These are phyloP conservation scores for Atherinomorus stipes DNA, from an alignment of 2,113 vertebrate species.

Conservation along the genomic window DNA sequence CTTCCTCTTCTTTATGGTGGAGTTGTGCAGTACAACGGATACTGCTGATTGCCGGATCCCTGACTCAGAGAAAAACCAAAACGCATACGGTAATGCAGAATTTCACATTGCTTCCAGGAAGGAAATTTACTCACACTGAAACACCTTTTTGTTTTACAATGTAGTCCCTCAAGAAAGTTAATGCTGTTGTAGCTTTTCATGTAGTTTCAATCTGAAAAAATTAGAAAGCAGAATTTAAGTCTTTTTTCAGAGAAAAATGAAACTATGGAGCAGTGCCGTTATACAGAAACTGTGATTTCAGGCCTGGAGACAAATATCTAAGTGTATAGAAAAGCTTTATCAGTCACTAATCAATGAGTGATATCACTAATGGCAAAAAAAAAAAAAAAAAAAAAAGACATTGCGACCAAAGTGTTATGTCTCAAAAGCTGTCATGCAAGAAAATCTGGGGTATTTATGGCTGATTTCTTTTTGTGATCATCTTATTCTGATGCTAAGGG, in stretches of 20 bases:
- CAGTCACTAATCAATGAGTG: background rate
- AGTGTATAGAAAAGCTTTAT: constrained; percentile 6
- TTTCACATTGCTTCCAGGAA: constrained; percentile 33
- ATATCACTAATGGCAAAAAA: background rate
- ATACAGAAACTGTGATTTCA: background rate
- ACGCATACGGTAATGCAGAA: constrained; percentile 25
- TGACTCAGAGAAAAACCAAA: constrained; percentile 38
- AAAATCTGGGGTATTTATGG: constrained; percentile 82
- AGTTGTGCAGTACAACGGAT: constrained; percentile 22
- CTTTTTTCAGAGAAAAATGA: constrained; percentile 1
- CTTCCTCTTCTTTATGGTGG: constrained; percentile 31
- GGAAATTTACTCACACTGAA: constrained; percentile 13
- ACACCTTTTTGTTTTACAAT: constrained; percentile 23
- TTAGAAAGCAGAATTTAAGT: constrained; percentile 13
- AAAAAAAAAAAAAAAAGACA: background rate
- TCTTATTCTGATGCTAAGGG: constrained; percentile 48
- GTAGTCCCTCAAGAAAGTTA: constrained; percentile 1
- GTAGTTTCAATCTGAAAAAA: constrained; percentile 24
- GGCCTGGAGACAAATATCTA: constrained; percentile 1
- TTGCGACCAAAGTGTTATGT: no score
- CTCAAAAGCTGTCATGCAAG: constrained; percentile 69
- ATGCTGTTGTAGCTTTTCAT: constrained; percentile 1
- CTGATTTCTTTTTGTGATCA: constrained; percentile 86
- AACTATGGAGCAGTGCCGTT: background rate
- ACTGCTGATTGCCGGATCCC: constrained; percentile 46